Base-by-base conservation (phyloP, 2,797 vertebrate species). In the Schizopygopsis malacanthus region DNA sequence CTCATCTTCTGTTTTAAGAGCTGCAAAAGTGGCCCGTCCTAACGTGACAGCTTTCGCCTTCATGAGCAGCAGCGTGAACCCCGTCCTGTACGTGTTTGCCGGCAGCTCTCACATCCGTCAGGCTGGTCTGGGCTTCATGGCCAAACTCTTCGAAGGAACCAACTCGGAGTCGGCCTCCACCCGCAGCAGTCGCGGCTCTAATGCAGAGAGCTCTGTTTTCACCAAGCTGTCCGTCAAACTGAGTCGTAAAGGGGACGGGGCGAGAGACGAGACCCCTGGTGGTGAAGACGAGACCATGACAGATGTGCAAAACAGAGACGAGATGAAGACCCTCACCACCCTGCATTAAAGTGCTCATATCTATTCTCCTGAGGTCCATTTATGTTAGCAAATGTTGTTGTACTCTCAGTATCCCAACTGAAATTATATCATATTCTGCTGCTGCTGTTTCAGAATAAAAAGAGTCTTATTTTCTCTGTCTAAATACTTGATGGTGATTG, bases 51-150 rank as follows among this genome's bases (percentile, higher is more conserved):
- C 97, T 0, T 94, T 97, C 3, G 96, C 96, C 25, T 97, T 94
- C 91, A 92, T 97, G 88, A 97, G 97, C 94, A 97, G 97, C 80
- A 96, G 96, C 0, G 82, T 97, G 69, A 98, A 98, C 90, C 97
- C 97, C 0, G 89, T 97, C 28, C 95, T 97, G 28, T 98, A 97
- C n/a, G 96, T 96, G 37, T 97, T 97, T n/a, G 95, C 96, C 0
- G 96, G 96, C 11, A 94, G 96, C 86, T 92, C 95, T 43, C 94
- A 97, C 91, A 96, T 97, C 89, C 96, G 95, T 47, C 90, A 92
- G 0, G 95, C 96, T 0, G 97, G 97, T 6, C 72, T 96, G 12
- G 91, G 94, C 91, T 97, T 98, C 92, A 94, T 98, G 86, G 97
- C 94, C 89, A 96, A 92, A 69, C 90, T 97, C 37, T 95, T 98